Conservation (phyloP, 2,113 vertebrate genomes). For the Xenopus borealis region DNA sequence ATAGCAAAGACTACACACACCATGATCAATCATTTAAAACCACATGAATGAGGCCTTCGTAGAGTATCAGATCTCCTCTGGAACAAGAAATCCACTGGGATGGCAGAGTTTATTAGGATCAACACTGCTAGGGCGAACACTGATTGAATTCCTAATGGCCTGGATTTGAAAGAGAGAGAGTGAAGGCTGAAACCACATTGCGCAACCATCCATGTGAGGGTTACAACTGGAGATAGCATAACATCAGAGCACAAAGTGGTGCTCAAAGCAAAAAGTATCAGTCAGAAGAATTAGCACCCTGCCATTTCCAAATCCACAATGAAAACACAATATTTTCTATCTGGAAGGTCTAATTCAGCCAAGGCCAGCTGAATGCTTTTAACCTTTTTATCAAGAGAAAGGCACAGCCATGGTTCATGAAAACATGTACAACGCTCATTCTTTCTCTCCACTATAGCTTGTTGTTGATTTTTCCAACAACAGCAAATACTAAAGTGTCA, state of each 20-base stretch:
- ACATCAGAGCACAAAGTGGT: constrained; percentile 3
- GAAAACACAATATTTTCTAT: neutral
- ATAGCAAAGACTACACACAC: constrained; percentile 25
- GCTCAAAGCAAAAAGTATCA: neutral
- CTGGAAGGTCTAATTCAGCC: neutral
- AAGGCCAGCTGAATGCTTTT: neutral
- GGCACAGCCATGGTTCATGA: too few species aligned
- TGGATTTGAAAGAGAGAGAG: neutral
- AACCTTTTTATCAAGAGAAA: neutral
- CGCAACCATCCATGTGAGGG: neutral
- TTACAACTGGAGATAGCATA: neutral
- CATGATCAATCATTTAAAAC: constrained; percentile 31
- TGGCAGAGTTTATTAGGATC: constrained; percentile 19
- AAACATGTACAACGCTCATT: too few species aligned
- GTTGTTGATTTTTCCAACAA: too few species aligned
- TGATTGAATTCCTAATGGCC: constrained; percentile 8
- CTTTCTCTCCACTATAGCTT: too few species aligned
- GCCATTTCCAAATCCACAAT: neutral
- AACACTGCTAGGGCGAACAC: neutral
- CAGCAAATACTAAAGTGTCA: too few species aligned
- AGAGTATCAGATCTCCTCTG: constrained; percentile 3
- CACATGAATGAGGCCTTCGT: constrained; percentile 1
- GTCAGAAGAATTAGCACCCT: neutral
- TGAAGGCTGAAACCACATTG: neutral
- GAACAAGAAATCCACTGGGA: constrained; percentile 7